A percentile compares a stretch with the other conserved stretches of the same genome.
These are phyloP conservation scores for Jordanella pulchra DNA, from an alignment of 2,797 vertebrate genomes.

Conservation along the genomic window DNA sequence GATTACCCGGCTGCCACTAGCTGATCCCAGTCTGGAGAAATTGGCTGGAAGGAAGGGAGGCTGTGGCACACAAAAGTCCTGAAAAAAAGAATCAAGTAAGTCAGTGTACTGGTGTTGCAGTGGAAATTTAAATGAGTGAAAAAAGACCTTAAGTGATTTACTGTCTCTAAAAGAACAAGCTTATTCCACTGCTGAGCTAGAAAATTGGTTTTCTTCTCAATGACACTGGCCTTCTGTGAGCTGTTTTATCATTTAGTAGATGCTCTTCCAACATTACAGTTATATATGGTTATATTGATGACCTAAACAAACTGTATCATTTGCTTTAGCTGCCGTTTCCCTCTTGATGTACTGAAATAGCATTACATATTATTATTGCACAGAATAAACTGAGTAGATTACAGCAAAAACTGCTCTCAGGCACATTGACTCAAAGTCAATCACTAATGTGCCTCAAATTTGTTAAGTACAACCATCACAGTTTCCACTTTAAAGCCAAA, in stretches of 20 bases:
- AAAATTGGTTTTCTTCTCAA: background rate
- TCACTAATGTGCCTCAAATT: background rate
- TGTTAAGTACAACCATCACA: background rate
- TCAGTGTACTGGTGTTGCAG: slow-evolving; percentile 4
- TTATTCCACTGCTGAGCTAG: background rate
- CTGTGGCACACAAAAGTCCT: slow-evolving; percentile 78
- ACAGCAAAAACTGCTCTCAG: background rate
- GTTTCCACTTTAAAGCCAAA: background rate
- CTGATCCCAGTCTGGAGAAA: slow-evolving; percentile 60
- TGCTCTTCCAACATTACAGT: background rate
- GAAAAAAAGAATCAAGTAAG: slow-evolving; percentile 9
- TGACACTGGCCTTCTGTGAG: background rate
- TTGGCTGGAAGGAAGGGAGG: slow-evolving; percentile 65
- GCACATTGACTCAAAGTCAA: background rate
- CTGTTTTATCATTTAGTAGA: background rate
- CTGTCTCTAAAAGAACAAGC: background rate
- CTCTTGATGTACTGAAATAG: background rate
- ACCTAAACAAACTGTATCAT: background rate
- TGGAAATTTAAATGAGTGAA: background rate
- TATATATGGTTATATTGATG: background rate
- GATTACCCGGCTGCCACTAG: slow-evolving; percentile 34
- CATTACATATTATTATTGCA: background rate
- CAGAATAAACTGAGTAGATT: no score
- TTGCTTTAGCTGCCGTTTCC: background rate
- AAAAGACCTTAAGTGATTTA: background rate